phyloP scores from a whole-genome alignment of 2,888 invertebrate species.

The Podabrus alpinus region DNA sequence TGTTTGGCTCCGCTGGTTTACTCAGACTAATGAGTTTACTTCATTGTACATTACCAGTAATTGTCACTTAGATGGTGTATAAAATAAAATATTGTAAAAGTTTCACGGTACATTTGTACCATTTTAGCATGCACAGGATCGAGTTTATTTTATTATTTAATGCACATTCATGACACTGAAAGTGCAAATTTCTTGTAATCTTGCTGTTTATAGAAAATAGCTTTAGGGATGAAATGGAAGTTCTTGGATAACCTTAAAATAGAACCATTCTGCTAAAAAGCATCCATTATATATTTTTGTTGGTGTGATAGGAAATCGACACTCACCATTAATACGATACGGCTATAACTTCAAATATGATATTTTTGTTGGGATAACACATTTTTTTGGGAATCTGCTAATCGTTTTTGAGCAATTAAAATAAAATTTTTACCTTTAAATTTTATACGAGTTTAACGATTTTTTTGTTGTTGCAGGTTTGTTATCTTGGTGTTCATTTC shows the following conservation, averaged over 20 bases:
- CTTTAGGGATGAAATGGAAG: background rate
- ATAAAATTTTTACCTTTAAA: background rate
- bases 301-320: background rate
- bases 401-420: background rate
- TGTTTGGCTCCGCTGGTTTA: constrained; percentile 28
- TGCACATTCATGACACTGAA: background rate
- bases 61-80: constrained; percentile 32
- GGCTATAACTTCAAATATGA: background rate
- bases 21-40: constrained; percentile 31
- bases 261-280: background rate
- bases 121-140: no score
- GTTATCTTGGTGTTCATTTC: background rate
- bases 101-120: background rate
- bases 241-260: background rate
- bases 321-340: background rate
- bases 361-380: background rate
- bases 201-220: background rate
- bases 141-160: background rate
- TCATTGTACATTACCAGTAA: constrained; percentile 32
- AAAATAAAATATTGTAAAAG: constrained; percentile 18
- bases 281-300: background rate
- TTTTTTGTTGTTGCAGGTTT: constrained; percentile 15
- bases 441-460: background rate
- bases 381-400: background rate
- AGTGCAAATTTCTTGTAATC: background rate